A percentile compares a stretch with the other conserved stretches of the same genome.
These are phyloP conservation scores for Penaeus japonicus DNA, from an alignment of 1,140 invertebrate genomes.

Conservation along the genomic window DNA sequence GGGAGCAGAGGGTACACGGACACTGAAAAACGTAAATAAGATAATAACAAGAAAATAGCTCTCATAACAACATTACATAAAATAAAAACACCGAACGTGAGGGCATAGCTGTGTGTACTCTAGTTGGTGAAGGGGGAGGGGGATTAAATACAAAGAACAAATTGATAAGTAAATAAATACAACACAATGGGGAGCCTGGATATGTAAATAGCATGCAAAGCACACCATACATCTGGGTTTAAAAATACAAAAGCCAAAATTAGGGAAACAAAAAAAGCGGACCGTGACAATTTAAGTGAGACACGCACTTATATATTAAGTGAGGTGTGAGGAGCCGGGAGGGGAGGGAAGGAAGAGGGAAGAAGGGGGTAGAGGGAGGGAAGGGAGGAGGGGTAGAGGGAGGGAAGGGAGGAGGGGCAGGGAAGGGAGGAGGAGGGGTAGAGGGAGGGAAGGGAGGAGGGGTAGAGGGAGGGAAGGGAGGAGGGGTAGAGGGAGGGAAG, in stretches of 20 bases:
- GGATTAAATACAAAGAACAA: no score
- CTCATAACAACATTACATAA: no score
- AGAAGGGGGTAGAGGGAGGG: background rate
- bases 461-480: background rate
- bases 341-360: background rate
- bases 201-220: no score
- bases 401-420: background rate
- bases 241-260: background rate
- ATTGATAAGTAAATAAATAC: no score
- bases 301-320: background rate
- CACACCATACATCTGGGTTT: no score
- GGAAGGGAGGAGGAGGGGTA: background rate
- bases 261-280: background rate
- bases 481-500: background rate
- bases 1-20: no score
- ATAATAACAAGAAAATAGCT: no score
- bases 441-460: background rate
- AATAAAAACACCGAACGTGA: no score
- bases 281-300: background rate
- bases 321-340: background rate
- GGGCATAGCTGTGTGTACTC: no score
- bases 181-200: no score
- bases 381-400: background rate
- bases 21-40: no score
- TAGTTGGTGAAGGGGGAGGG: no score